Conservation (phyloP, 2,113 vertebrate species). For the Scomber japonicus region DNA sequence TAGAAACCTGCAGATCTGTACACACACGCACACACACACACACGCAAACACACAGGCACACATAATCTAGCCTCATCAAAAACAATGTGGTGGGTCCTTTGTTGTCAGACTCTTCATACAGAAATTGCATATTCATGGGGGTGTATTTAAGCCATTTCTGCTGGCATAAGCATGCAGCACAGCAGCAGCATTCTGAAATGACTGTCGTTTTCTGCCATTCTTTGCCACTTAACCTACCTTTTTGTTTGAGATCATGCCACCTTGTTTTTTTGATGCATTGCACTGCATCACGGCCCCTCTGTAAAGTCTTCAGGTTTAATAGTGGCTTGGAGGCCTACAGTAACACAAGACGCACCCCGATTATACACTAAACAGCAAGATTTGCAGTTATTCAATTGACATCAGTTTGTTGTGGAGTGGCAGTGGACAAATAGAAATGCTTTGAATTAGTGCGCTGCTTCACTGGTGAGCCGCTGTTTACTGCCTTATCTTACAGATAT, state of each 20-base stretch:
- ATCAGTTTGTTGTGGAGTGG: slow-evolving; percentile 63
- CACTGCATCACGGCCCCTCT: slow-evolving; percentile 47
- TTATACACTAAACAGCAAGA: slow-evolving; percentile 72
- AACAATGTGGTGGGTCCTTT: slow-evolving; percentile 75
- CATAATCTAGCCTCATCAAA: slow-evolving; percentile 77
- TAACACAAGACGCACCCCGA: slow-evolving; percentile 41
- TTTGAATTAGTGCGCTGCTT: slow-evolving; percentile 76
- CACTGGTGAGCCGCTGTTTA: slow-evolving; percentile 30
- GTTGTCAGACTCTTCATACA: slow-evolving; percentile 82
- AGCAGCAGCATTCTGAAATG: slow-evolving; percentile 66
- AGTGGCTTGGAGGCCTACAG: slow-evolving; percentile 72
- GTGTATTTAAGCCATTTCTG: slow-evolving; percentile 85
- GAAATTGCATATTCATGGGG: slow-evolving; percentile 83
- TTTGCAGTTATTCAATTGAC: slow-evolving; percentile 75
- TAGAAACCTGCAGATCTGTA: slow-evolving; percentile 34
- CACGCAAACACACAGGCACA: slow-evolving; percentile 33
- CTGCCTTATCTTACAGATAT: slow-evolving; percentile 50
- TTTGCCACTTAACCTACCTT: slow-evolving; percentile 78
- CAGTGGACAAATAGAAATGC: slow-evolving; percentile 70
- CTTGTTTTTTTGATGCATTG: slow-evolving; percentile 71
- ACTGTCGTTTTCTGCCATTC: slow-evolving; percentile 61
- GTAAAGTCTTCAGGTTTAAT: slow-evolving; percentile 67
- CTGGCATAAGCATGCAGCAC: slow-evolving; percentile 85
- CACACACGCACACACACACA: slow-evolving; percentile 41
- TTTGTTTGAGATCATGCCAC: slow-evolving; percentile 62